Evolutionary conservation across 2,888 invertebrate genomes (phyloP), one percentile per base, ranked within the genome.

Genomic region (Corbicula japonica): DNA sequence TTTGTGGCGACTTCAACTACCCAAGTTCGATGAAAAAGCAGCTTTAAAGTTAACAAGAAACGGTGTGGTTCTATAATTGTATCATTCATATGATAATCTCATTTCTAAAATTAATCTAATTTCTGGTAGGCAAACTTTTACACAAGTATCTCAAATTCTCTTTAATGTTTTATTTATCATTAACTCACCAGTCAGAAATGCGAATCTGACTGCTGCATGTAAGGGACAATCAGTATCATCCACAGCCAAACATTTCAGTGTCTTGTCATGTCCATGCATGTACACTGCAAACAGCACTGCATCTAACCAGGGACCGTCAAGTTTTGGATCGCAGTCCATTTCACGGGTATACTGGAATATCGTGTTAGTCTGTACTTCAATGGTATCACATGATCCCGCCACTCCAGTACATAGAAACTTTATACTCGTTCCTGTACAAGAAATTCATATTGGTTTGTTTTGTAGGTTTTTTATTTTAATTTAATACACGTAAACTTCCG

Each of bases 151-250:
- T n/a, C n/a, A n/a, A n/a, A n/a, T n/a, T n/a, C n/a, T n/a, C n/a
- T n/a, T n/a, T n/a, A n/a, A n/a, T n/a, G n/a, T n/a, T n/a, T n/a
- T n/a, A n/a, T n/a, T n/a, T n/a, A n/a, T n/a, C 18, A 30, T 32
- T 34, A 26, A 62, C 56, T 44, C 77, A 89, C 90, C 85, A 75
- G 86, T 86, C 1, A 66, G 30, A 15, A 85, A 46, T 32, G 85
- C 83, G 56, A 88, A 84, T 65, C 86, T 82, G 21, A 85, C 80
- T 18, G 70, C 83, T 32, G 84, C 85, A 77, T 88, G 87, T 12
- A 87, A 75, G 2, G 80, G 77, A 8, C 86, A 87, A 52, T 89
- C 89, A 8, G 63, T 61, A 0, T 80, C 81, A 61, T 80, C 69
- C 6, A 21, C 56, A 4, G 38, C 26, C 6, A 84, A 68, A n/a